phyloP scores from a whole-genome alignment of 2,113 vertebrate species.

The Rhineura floridana region DNA sequence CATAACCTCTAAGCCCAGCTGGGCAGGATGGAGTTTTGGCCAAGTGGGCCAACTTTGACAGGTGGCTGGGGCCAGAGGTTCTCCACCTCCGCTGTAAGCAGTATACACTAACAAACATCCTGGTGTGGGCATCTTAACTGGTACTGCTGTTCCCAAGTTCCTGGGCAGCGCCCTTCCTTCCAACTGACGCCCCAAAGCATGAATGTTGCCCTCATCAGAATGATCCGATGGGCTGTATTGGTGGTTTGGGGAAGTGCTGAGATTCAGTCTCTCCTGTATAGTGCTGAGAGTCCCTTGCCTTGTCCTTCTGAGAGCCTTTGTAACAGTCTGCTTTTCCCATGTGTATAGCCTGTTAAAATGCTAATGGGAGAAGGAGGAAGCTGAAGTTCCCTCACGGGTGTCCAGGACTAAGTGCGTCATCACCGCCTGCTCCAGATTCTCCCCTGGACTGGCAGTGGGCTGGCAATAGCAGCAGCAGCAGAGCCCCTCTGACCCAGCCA shows the following conservation, averaged over 20 bases:
- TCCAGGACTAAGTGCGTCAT: too few species aligned
- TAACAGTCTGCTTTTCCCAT: neutral
- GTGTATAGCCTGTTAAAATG: too few species aligned
- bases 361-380: neutral
- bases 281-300: neutral
- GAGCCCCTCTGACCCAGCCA: neutral
- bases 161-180: neutral
- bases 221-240: too few species aligned
- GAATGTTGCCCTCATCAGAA: too few species aligned
- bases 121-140: neutral
- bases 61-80: neutral
- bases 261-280: neutral
- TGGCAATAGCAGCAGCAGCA: neutral
- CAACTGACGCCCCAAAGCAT: too few species aligned
- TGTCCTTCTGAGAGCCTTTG: neutral
- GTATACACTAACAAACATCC: neutral
- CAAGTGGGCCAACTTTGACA: too few species aligned
- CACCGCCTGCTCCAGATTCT: neutral
- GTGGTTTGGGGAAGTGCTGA: neutral
- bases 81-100: too few species aligned
- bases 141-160: too few species aligned
- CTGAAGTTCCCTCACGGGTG: neutral
- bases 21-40: too few species aligned
- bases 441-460: neutral
- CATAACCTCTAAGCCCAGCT: neutral